Evolutionary conservation across 2,797 vertebrate genomes (phyloP), one percentile per base, ranked within the genome.

Genomic region (Cossypha caffra): DNA sequence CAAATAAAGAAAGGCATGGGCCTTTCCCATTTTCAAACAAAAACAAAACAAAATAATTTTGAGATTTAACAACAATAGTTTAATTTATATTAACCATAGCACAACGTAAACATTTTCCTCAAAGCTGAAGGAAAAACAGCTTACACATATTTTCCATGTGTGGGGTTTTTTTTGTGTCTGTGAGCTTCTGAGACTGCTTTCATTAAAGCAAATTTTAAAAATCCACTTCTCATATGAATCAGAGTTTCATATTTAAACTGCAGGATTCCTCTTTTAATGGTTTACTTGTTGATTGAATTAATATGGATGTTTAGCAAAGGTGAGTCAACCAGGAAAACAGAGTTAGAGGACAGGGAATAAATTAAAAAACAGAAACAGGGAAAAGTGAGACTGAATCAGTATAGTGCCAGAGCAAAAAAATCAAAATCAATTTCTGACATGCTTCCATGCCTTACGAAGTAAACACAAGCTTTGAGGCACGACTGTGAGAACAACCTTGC

Each of bases 91-190:
- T 96, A 96, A 75, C 67, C 62, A 47, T 16, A 52, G 68, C 57
- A 87, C 51, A 74, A 78, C 85, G 91, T 84, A 95, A 97, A 97
- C 80, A 88, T 96, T 96, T 96, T 91, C 95, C 86, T 95, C 82
- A 59, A 93, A 94, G 83, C 89, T 90, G 86, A 96, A 93, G 90
- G 66, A 96, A 83, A 96, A 96, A 17, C 74, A 95, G 88, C 84
- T 97, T 97, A 97, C 50, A 6, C 57, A 51, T 86, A 95, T 96
- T 98, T 98, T 97, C 96, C 90, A 94, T 81, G 94, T 67, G 92
- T 67, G 79, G 75, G 69, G 66, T 2, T 13, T 77, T 93, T 64
- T 88, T 85, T 71, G 42, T 86, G 74, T 82, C 67, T 93, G n/a
- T 29, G 59, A 93, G 57, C 63, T 71, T 82, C 79, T 82, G 82